These are phyloP conservation scores for Bruchidius siliquastri DNA, from an alignment of 2,888 invertebrate species.

Conservation along the genomic window DNA sequence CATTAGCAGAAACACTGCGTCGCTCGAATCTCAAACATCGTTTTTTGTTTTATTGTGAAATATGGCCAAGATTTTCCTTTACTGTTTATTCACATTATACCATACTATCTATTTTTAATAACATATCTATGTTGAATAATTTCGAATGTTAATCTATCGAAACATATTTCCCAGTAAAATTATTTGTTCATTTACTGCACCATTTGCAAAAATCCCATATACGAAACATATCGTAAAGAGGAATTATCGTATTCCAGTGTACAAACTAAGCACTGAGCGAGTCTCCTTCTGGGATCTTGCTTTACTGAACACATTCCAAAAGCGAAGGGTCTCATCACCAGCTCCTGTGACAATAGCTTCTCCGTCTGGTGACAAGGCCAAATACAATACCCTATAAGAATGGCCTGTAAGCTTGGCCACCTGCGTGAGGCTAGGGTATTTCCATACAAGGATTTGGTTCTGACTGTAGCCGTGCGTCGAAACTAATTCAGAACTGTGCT, in stretches of 20 bases:
- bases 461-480: conserved; percentile 98
- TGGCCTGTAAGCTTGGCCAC: conserved; percentile 97
- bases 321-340: conserved; percentile 95
- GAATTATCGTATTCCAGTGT: conserved; percentile 70
- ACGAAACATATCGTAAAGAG: neutral
- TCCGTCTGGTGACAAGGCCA: conserved; percentile 96
- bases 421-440: conserved; percentile 94
- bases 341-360: conserved; percentile 99
- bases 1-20: too few relatives aligned
- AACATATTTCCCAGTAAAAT: too few relatives aligned
- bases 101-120: too few relatives aligned
- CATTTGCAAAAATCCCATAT: too few relatives aligned
- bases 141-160: too few relatives aligned
- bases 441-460: conserved; percentile 98
- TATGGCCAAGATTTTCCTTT: too few relatives aligned
- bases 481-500: conserved; percentile 95
- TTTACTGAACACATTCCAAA: conserved; percentile 99
- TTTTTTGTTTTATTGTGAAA: too few relatives aligned
- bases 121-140: too few relatives aligned
- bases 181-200: neutral
- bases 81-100: too few relatives aligned
- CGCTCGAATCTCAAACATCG: too few relatives aligned
- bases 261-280: conserved; percentile 87
- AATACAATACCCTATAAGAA: conserved; percentile 89
- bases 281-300: conserved; percentile 91